phyloP scores from a whole-genome alignment of 2,797 vertebrate species.

The Acanthiza pusilla region DNA sequence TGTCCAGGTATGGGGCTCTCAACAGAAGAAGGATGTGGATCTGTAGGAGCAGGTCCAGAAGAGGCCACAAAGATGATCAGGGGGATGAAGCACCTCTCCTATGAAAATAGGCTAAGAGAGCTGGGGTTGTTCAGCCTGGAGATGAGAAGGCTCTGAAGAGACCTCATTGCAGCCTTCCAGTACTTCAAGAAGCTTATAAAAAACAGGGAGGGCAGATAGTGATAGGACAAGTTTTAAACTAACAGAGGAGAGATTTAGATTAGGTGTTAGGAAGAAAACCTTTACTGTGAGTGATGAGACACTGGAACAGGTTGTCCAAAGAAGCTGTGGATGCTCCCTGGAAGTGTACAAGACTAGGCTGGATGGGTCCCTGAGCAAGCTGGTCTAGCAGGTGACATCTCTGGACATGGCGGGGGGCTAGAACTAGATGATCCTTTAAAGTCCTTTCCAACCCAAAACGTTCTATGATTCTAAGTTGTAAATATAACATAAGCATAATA shows the following conservation, averaged over 20 bases:
- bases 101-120: neutral
- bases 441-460: neutral
- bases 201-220: neutral
- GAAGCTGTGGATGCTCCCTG: neutral
- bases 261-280: neutral
- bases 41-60: neutral
- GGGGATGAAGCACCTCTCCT: neutral
- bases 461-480: neutral
- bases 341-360: neutral
- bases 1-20: neutral
- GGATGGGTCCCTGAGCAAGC: neutral
- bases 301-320: neutral
- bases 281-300: neutral
- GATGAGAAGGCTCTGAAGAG: neutral
- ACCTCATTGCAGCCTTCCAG: neutral
- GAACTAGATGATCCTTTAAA: neutral
- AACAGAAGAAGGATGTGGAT: neutral
- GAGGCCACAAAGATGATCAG: neutral
- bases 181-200: neutral
- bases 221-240: neutral
- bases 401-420: neutral
- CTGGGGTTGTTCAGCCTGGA: neutral
- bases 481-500: neutral
- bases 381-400: neutral
- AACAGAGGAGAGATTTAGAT: neutral